Percentiles rank a stretch among this genome's conserved stretches.
Evolutionary conservation across 2,113 vertebrate genomes (phyloP).

Genomic region (Eidolon helvum): DNA sequence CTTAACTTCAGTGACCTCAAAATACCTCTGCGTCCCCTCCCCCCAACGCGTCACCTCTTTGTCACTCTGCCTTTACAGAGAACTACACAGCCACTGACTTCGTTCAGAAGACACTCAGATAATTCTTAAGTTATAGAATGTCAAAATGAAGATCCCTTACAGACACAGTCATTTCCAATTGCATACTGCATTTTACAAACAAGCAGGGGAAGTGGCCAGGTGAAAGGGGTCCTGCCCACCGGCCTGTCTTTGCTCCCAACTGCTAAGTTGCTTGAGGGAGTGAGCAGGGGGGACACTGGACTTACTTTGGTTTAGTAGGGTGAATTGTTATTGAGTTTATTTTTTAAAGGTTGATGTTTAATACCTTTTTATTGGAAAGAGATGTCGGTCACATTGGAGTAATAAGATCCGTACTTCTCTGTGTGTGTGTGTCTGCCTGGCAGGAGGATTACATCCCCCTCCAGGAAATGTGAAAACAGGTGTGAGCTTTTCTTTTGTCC

Average conservation of each 20-base stretch:
- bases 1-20: neutral
- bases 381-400: neutral
- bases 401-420: neutral
- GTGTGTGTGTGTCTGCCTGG: neutral
- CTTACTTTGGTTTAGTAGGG: neutral
- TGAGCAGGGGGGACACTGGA: neutral
- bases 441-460: neutral
- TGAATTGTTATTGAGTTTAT: neutral
- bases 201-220: no score
- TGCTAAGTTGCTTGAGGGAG: neutral
- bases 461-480: neutral
- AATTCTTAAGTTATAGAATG: neutral
- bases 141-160: neutral
- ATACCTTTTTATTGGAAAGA: neutral
- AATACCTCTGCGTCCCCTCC: no score
- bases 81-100: neutral
- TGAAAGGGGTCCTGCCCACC: neutral
- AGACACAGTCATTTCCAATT: neutral
- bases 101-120: neutral
- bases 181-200: fast-evolving
- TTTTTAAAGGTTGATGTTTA: neutral
- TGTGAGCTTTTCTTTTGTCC: neutral
- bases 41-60: neutral
- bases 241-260: neutral
- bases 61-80: neutral